Percentiles rank a stretch among this genome's conserved stretches.
Evolutionary conservation across 2,888 invertebrate genomes (phyloP).

Genomic region (Drosophila maculinotata): DNA sequence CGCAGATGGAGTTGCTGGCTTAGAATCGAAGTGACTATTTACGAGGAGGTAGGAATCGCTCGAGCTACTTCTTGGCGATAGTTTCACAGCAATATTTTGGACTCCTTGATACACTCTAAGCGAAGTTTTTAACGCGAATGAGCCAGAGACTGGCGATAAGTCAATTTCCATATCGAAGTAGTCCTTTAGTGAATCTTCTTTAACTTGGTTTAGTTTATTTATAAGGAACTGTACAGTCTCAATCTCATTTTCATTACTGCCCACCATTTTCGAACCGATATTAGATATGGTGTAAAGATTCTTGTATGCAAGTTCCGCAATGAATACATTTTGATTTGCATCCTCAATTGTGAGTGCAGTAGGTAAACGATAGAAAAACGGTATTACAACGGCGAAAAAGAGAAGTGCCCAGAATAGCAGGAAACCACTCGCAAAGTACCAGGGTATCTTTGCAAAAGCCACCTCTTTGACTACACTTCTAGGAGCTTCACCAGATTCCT

Average conservation of each 20-base stretch:
- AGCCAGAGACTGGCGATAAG: constrained; percentile 73
- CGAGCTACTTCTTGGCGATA: constrained; percentile 63
- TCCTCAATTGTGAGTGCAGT: constrained; percentile 51
- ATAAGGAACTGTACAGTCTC: constrained; percentile 86
- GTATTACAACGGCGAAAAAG: constrained; percentile 59
- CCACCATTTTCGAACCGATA: constrained; percentile 84
- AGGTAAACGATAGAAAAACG: constrained; percentile 62
- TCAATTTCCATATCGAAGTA: constrained; percentile 78
- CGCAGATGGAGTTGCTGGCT: constrained; percentile 90
- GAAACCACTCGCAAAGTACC: constrained; percentile 67
- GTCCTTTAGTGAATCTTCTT: constrained; percentile 59
- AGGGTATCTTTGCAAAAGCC: constrained; percentile 47
- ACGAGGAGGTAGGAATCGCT: constrained; percentile 86
- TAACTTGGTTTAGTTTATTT: constrained; percentile 66
- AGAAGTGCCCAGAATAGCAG: constrained; percentile 67
- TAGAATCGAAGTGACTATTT: constrained; percentile 95
- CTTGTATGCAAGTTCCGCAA: constrained; percentile 88
- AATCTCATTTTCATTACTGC: constrained; percentile 90
- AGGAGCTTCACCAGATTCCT: constrained; percentile 31
- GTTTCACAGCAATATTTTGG: constrained; percentile 82
- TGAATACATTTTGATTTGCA: constrained; percentile 86
- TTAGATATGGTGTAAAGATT: constrained; percentile 49
- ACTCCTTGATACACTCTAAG: constrained; percentile 76
- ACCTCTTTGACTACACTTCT: constrained; percentile 14
- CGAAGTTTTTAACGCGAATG: constrained; percentile 55